Evolutionary conservation across 2,797 vertebrate species (phyloP), one percentile per base, ranked within the genome.

Genomic region (Australoheros facetus): DNA sequence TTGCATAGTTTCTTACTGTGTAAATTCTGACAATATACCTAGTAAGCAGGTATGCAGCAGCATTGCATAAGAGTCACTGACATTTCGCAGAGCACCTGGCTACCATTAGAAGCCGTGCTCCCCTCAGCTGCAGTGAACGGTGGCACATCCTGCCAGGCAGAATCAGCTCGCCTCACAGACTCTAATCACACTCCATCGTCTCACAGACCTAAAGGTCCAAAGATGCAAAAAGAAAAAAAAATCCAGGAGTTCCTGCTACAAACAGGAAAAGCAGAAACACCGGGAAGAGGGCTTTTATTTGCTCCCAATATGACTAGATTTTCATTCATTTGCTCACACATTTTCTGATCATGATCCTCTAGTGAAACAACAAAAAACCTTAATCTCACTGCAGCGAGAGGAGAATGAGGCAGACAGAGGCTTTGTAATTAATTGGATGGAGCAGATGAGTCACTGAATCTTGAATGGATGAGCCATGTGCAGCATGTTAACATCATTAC

Each of bases 361-460:
- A 26, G 23, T 48, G 16, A 66, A 48, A 66, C 26, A 1, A 66
- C 45, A 48, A 28, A 28, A 45, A 26, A 26, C 39, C 39, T 28
- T 66, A 48, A 66, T 66, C 23, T 28, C 0, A 48, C 13, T 66
- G 62, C 42, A 28, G 62, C 5, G 42, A 66, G 23, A 48, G 62
- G 42, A 66, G 62, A 48, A 66, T 12, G 23, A 66, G 32, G n/a
- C 54, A 57, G 26, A 57, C 11, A 5, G 42, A 26, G 71, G 56
- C 23, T 13, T 66, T 56, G 45, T 42, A 53, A 74, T 59, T 56
- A 79, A 73, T 10, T 59, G 72, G 28, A 70, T 28, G 16, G 48
- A 78, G 56, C 55, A 42, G 55, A 64, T 59, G 79, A 82, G 53
- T 77, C 71, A 77, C 4, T 69, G 30, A 57, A 16, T 75, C 56